phyloP scores from a whole-genome alignment of 1,140 invertebrate species.

The Anastrepha obliqua region DNA sequence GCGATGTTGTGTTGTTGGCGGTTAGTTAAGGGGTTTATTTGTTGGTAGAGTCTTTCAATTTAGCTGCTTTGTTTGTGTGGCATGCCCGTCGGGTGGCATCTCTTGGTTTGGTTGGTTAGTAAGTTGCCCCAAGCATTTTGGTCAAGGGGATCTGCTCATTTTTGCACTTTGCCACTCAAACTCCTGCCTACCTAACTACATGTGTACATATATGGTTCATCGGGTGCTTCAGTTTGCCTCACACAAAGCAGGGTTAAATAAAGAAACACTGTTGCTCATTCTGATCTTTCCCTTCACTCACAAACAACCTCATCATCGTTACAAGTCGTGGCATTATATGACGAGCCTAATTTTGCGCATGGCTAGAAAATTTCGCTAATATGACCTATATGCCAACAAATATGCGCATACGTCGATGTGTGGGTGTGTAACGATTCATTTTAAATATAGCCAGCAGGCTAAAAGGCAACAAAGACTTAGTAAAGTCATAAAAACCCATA shows the following conservation, averaged over 20 bases:
- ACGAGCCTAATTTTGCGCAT: conserved; percentile 22
- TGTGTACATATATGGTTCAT: too few relatives aligned
- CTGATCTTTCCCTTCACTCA: not conserved
- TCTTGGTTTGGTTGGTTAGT: not conserved
- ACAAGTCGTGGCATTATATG: not conserved
- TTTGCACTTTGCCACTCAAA: too few relatives aligned
- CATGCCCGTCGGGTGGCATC: not conserved
- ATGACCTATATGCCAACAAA: conserved; percentile 19
- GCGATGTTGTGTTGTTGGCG: not conserved
- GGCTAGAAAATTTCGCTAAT: conserved; percentile 27
- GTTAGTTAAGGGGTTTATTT: conserved; percentile 38
- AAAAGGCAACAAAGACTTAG: not conserved
- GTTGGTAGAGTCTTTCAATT: not conserved
- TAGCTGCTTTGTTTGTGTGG: not conserved
- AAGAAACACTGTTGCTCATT: not conserved
- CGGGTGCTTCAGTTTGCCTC: not conserved
- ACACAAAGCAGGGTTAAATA: too few relatives aligned
- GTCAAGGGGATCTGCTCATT: not conserved
- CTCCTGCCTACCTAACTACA: too few relatives aligned
- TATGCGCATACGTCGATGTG: not conserved
- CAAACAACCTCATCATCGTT: not conserved
- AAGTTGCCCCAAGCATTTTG: not conserved
- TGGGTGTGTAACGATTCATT: not conserved
- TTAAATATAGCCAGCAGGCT: not conserved
- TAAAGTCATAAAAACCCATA: not conserved